Percentiles rank a stretch among this genome's conserved stretches.
phyloP scores from a whole-genome alignment of 2,888 invertebrate genomes.

The Melipona beecheii region DNA sequence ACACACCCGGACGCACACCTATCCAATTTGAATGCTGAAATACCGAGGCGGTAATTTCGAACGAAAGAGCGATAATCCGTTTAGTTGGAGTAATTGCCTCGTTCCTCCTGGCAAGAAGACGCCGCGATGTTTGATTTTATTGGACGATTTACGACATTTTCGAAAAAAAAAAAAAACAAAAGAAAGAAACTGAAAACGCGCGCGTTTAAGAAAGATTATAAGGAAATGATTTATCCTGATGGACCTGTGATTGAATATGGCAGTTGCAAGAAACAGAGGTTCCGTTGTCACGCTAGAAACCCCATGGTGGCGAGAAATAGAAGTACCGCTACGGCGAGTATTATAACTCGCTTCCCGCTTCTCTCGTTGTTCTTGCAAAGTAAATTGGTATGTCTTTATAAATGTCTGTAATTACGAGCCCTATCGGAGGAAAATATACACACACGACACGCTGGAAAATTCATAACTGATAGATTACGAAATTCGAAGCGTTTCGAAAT shows the following conservation, averaged over 20 bases:
- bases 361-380: conserved; percentile 2
- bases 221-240: conserved; percentile 20
- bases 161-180: too few species aligned
- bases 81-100: background rate
- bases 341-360: conserved; percentile 19
- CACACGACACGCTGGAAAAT: background rate
- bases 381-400: conserved; percentile 13
- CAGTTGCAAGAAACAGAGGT: conserved; percentile 15
- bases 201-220: background rate
- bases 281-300: conserved; percentile 27
- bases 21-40: too few species aligned
- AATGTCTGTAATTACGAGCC: conserved; percentile 6
- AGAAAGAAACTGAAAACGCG: background rate
- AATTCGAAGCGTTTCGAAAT: background rate
- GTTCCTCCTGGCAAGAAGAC: background rate
- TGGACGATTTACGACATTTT: too few species aligned
- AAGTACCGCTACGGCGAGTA: conserved; percentile 13
- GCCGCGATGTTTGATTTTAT: too few species aligned
- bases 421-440: background rate
- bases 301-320: conserved; percentile 13
- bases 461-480: background rate
- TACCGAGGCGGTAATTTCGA: background rate
- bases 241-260: conserved; percentile 17
- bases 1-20: too few species aligned
- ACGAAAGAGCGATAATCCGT: background rate